Evolutionary conservation across 2,113 vertebrate species (phyloP).

Genomic region (Notarius quadriscutis): DNA sequence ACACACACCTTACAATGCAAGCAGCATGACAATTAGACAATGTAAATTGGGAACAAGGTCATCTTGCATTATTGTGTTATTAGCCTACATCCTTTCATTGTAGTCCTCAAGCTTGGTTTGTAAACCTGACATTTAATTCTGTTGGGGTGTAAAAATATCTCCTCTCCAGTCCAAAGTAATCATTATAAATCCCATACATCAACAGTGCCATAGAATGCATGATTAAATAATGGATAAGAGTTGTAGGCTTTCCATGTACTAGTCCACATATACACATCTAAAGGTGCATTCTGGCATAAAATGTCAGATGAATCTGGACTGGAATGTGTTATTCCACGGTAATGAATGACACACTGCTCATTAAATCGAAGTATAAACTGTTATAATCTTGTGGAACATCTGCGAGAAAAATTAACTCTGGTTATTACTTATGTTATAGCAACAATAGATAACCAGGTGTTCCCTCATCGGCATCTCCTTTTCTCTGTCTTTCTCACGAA

Average conservation of each 20-base stretch:
- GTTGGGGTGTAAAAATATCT: not conserved
- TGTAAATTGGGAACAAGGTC: constrained; percentile 32
- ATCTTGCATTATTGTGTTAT: constrained; percentile 19
- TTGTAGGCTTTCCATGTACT: not conserved
- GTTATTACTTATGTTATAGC: not conserved
- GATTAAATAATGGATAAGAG: not conserved
- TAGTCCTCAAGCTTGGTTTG: not conserved
- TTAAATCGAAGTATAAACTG: no score
- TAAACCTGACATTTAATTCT: not conserved
- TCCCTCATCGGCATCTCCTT: not conserved
- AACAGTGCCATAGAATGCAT: not conserved
- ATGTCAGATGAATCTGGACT: not conserved
- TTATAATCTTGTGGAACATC: not conserved
- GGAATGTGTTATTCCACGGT: not conserved
- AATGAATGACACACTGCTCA: not conserved
- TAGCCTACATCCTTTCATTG: not conserved
- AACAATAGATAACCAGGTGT: not conserved
- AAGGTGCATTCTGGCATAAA: not conserved
- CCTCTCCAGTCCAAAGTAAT: not conserved
- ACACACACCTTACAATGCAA: constrained; percentile 26
- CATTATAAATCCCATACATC: not conserved
- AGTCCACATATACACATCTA: not conserved
- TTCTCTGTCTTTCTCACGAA: not conserved
- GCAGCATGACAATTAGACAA: constrained; percentile 35
- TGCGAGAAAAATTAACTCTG: not conserved